These are phyloP conservation scores for Stichopus chloronotus DNA, from an alignment of 35 echinoderm and acorn worm genomes.

Conservation along the genomic window DNA sequence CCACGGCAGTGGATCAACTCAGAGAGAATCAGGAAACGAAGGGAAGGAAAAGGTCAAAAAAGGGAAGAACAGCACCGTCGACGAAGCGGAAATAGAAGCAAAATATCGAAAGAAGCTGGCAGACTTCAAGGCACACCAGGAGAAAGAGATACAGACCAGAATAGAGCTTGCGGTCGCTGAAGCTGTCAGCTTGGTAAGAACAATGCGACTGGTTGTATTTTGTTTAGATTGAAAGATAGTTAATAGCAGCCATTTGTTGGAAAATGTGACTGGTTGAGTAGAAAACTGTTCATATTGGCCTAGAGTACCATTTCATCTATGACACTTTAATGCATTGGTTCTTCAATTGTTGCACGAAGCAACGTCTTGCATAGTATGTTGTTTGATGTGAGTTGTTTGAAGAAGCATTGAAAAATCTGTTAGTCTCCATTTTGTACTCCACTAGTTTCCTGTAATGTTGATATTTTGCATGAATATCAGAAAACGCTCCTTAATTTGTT, in stretches of 20 bases:
- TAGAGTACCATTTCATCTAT: neutral
- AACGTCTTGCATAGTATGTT: no score
- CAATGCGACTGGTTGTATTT: neutral
- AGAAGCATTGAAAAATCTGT: no score
- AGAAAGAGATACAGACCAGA: conserved; percentile 54
- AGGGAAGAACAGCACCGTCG: neutral
- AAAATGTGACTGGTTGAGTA: neutral
- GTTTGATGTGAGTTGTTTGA: no score
- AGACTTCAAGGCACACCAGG: conserved; percentile 61
- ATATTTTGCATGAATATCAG: no score
- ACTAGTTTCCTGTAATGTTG: no score
- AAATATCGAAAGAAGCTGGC: conserved; percentile 40
- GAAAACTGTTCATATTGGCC: neutral
- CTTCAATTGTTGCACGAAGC: no score
- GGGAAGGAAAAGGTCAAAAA: neutral
- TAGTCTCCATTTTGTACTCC: no score
- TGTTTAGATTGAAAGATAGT: neutral
- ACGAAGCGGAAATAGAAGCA: conserved; percentile 40
- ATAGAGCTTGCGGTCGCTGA: conserved; percentile 67
- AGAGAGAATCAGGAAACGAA: neutral
- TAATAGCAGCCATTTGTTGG: neutral
- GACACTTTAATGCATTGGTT: neutral
- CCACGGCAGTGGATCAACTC: neutral
- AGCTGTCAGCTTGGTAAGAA: conserved; percentile 32
- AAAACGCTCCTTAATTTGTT: no score